phyloP scores from a whole-genome alignment of 2,113 vertebrate genomes.

The Manacus vitellinus region DNA sequence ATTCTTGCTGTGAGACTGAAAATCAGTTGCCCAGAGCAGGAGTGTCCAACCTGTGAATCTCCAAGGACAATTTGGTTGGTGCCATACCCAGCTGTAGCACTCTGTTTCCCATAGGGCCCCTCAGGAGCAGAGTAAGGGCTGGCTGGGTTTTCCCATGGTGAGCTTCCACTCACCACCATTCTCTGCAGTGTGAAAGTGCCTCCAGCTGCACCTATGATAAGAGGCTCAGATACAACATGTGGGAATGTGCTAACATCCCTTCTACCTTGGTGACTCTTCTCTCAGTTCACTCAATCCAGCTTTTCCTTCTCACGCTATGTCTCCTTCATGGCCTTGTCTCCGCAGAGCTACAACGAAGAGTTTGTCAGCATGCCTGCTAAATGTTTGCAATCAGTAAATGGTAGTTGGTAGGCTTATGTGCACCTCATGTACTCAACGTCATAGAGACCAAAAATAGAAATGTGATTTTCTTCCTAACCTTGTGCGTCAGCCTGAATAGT shows the following conservation, averaged over 20 bases:
- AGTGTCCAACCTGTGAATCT: neutral
- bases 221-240: neutral
- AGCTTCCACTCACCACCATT: neutral
- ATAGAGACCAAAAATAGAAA: constrained; percentile 44
- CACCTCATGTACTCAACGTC: neutral
- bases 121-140: neutral
- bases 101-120: neutral
- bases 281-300: neutral
- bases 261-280: neutral
- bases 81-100: neutral
- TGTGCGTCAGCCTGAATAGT: neutral
- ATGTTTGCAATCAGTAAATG: neutral
- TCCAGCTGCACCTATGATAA: neutral
- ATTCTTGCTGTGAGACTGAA: neutral
- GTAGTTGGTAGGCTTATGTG: neutral
- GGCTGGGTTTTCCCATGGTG: neutral
- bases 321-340: neutral
- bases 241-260: neutral
- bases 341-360: neutral
- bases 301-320: neutral
- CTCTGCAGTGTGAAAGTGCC: neutral
- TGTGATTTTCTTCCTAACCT: constrained; percentile 34
- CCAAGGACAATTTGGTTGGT: neutral
- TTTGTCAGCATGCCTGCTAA: neutral
- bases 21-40: neutral